Conservation (phyloP, 2,888 invertebrate species). For the Incurvaria masculella region DNA sequence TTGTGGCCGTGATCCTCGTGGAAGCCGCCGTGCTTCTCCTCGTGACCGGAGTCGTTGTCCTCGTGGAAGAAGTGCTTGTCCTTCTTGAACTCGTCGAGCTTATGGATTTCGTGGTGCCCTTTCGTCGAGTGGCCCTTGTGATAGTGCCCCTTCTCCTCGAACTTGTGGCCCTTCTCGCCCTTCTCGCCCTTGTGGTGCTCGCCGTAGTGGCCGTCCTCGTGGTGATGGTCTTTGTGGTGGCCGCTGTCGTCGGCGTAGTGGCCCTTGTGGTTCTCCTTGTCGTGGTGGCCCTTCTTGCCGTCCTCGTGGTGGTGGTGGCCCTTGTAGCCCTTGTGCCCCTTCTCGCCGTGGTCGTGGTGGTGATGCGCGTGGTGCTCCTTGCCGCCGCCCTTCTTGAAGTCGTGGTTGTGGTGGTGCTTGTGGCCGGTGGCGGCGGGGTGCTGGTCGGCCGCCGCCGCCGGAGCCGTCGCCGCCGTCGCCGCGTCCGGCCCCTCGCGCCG, state of each 20-base stretch:
- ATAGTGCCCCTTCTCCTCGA: slow-evolving; percentile 68
- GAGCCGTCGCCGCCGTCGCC: background rate
- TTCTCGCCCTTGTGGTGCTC: slow-evolving; percentile 65
- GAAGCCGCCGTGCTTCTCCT: slow-evolving; percentile 77
- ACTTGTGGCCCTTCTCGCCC: slow-evolving; percentile 64
- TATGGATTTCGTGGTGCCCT: slow-evolving; percentile 82
- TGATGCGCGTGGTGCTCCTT: slow-evolving; percentile 65
- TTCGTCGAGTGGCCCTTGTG: slow-evolving; percentile 85
- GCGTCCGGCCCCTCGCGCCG: background rate
- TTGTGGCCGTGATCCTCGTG: slow-evolving; percentile 79
- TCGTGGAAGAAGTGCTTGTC: slow-evolving; percentile 86
- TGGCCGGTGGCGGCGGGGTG: slow-evolving; percentile 46
- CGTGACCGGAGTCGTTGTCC: slow-evolving; percentile 76
- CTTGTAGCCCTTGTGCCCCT: slow-evolving; percentile 70
- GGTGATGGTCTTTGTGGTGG: slow-evolving; percentile 62
- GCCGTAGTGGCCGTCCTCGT: slow-evolving; percentile 62
- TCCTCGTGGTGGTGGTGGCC: slow-evolving; percentile 66
- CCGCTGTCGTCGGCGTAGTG: slow-evolving; percentile 62
- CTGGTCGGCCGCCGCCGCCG: slow-evolving; percentile 29
- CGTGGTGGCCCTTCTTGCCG: slow-evolving; percentile 70
- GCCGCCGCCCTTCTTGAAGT: slow-evolving; percentile 62
- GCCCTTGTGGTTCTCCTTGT: slow-evolving; percentile 63
- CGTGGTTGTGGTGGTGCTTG: slow-evolving; percentile 30
- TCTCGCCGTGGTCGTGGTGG: slow-evolving; percentile 63
- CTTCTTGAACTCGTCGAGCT: slow-evolving; percentile 81